phyloP scores from a whole-genome alignment of 2,113 vertebrate genomes.

The Amazona vittata region DNA sequence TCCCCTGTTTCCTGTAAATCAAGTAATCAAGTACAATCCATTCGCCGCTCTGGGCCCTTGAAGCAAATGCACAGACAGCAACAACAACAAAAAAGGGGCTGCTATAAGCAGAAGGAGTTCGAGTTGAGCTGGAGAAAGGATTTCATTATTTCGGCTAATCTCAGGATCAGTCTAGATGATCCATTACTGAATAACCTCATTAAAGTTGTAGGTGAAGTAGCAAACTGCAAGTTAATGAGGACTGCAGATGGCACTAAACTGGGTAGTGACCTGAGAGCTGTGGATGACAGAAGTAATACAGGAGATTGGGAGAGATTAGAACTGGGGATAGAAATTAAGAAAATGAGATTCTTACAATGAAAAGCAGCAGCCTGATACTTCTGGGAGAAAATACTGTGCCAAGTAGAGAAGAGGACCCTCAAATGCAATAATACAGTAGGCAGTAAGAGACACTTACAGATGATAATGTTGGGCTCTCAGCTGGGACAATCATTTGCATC shows the following conservation, averaged over 20 bases:
- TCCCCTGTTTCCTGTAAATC: not conserved
- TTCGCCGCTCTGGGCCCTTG: not conserved
- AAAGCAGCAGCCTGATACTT: not conserved
- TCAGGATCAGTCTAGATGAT: conserved; percentile 27
- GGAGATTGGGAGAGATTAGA: conserved; percentile 59
- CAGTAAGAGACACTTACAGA: not conserved
- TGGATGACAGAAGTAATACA: conserved; percentile 33
- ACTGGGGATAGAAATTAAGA: conserved; percentile 35
- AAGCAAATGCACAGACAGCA: not conserved
- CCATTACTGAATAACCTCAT: conserved; percentile 40
- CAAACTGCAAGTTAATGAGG: conserved; percentile 51
- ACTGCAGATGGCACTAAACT: conserved; percentile 33
- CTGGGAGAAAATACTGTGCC: not conserved
- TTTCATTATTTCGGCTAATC: conserved; percentile 45
- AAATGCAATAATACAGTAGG: not conserved
- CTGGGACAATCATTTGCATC: not conserved
- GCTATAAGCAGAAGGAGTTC: not conserved
- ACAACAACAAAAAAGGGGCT: not conserved
- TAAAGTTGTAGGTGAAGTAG: conserved; percentile 43
- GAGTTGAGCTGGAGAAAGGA: not conserved
- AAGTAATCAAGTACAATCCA: not conserved
- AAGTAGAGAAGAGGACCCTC: not conserved
- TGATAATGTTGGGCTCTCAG: not conserved
- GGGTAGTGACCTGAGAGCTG: conserved; percentile 2
- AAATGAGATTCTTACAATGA: conserved; percentile 33